These are phyloP conservation scores for Muscicapa striata DNA, from an alignment of 2,797 vertebrate species.

Conservation along the genomic window DNA sequence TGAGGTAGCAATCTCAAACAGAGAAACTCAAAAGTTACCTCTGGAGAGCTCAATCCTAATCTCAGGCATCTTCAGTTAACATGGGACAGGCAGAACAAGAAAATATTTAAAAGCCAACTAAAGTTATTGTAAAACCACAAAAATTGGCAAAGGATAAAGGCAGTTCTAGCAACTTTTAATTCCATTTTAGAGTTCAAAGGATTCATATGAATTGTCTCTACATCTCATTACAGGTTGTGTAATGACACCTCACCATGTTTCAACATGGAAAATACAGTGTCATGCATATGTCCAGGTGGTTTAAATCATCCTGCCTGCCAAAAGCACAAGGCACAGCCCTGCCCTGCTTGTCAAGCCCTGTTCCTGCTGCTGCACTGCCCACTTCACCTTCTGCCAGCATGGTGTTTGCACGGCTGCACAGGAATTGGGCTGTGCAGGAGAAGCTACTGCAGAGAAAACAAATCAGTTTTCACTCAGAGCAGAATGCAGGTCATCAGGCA, in stretches of 20 bases:
- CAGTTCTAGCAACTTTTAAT: background rate
- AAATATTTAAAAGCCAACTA: background rate
- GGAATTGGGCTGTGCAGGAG: background rate
- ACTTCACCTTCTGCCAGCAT: background rate
- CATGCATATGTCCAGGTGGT: background rate
- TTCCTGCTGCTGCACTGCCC: background rate
- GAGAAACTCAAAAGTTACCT: background rate
- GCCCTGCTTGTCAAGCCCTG: background rate
- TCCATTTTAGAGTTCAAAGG: background rate
- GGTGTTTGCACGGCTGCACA: background rate
- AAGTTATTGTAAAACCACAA: background rate
- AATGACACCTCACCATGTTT: background rate
- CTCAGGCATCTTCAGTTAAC: background rate
- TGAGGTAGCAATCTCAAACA: background rate
- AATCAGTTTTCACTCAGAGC: background rate
- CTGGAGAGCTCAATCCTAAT: background rate
- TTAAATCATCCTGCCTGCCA: slow-evolving; percentile 17
- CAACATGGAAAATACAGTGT: slow-evolving; percentile 26
- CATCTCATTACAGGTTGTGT: background rate
- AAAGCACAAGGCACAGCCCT: slow-evolving; percentile 14
- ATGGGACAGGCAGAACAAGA: background rate
- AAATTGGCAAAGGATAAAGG: background rate
- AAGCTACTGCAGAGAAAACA: background rate
- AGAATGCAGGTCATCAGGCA: background rate
- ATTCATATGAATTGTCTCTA: background rate